Evolutionary conservation across 2,113 vertebrate species (phyloP), one percentile per base, ranked within the genome.

Genomic region (Rutilus rutilus): DNA sequence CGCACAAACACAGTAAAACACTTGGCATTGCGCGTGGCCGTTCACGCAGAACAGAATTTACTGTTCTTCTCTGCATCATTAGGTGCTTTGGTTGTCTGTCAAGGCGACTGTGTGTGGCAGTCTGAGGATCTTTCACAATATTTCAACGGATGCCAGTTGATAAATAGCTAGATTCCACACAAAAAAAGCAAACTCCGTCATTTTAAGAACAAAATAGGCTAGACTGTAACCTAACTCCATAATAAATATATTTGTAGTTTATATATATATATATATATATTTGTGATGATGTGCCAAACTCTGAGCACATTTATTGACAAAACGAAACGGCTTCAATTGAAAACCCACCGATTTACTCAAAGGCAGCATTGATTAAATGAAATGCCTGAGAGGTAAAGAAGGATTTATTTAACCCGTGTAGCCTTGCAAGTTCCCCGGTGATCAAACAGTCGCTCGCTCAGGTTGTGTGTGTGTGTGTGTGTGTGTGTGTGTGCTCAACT

Each of bases 371-470:
- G 73, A 75, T 75, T 67, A 78, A 85, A 79, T 83, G 52, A 36
- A 85, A 67, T 52, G 79, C 79, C 81, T 54, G 78, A 80, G 84
- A 73, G 47, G 27, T 30, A 9, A 33, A 21, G 45, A 17, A 1
- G 75, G 45, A 89, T 89, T 80, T 82, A 81, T 84, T 86, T 84
- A 78, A 82, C 80, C 60, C 54, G 73, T 78, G 19, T 57, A 82
- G 52, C 64, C 45, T 73, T 82, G 33, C 27, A 62, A 33, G 42
- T 27, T 86, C 75, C 21, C 45, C 76, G 45, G n/a, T 87, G 86
- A 89, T 89, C 79, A 87, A 89, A 89, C 88, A 74, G 65, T 86
- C 30, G 21, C 23, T 19, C n/a, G 62, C 73, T 71, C 67, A 83
- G 54, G 84, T 50, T 69, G 60, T 65, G 78, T 65, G 42, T 45